Evolutionary conservation across 2,113 vertebrate genomes (phyloP).

Genomic region (Antechinus flavipes): DNA sequence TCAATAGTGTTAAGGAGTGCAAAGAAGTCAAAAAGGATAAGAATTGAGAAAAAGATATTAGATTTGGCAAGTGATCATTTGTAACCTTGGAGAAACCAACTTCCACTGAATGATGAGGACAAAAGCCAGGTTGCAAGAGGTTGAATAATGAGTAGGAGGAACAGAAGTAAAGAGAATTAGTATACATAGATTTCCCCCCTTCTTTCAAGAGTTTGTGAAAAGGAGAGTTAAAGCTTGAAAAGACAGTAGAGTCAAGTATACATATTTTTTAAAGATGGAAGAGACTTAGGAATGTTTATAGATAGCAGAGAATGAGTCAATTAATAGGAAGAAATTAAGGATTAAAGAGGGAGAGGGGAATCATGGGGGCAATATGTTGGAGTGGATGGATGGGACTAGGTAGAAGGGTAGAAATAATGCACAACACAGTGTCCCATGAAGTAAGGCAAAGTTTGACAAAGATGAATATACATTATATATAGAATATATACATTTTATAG

Average conservation of each 20-base stretch:
- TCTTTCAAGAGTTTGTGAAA: neutral
- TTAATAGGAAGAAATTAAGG: neutral
- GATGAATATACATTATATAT: neutral
- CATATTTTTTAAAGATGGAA: neutral
- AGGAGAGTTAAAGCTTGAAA: neutral
- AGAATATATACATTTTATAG: neutral
- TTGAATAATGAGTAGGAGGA: neutral
- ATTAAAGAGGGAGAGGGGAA: neutral
- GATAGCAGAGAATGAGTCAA: neutral
- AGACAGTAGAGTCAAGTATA: neutral
- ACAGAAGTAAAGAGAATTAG: neutral
- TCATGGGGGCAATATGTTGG: neutral
- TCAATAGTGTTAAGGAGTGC: neutral
- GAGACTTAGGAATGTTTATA: neutral
- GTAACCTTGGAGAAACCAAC: neutral
- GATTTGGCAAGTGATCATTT: neutral
- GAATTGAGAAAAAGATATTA: neutral
- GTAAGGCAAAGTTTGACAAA: neutral
- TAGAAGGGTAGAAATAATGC: neutral
- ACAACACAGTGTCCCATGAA: neutral
- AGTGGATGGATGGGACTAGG: neutral
- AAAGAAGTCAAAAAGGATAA: neutral
- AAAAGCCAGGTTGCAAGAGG: neutral
- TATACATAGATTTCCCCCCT: neutral
- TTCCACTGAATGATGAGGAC: neutral